A percentile compares a stretch with the other conserved stretches of the same genome.
These are phyloP conservation scores for Momotus momota DNA, from an alignment of 2,797 vertebrate genomes.

Conservation along the genomic window DNA sequence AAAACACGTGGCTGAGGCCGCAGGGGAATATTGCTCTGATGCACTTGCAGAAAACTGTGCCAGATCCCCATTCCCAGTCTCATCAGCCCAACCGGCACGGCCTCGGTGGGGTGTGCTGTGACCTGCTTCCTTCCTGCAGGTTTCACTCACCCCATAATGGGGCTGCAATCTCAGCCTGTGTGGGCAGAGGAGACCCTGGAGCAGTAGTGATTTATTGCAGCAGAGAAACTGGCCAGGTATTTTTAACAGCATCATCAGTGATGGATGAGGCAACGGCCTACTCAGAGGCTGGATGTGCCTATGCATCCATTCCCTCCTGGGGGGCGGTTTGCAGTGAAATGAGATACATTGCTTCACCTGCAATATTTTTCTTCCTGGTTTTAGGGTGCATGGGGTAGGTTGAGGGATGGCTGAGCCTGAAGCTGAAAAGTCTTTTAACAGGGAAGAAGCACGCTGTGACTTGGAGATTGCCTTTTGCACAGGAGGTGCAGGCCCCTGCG, in stretches of 20 bases:
- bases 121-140: not conserved
- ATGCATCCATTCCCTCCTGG: not conserved
- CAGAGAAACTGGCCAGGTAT: not conserved
- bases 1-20: not conserved
- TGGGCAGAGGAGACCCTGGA: not conserved
- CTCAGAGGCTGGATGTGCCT: not conserved
- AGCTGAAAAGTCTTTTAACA: not conserved
- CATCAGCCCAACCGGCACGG: fast-evolving
- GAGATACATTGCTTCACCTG: not conserved
- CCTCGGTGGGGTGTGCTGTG: fast-evolving
- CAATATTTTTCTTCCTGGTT: not conserved
- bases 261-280: not conserved
- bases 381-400: not conserved
- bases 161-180: not conserved
- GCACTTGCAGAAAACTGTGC: fast-evolving
- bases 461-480: not conserved
- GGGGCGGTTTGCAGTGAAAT: not conserved
- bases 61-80: fast-evolving
- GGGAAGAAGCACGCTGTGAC: not conserved
- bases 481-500: not conserved
- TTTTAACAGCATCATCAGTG: fast-evolving
- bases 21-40: not conserved
- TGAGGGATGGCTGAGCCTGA: not conserved
- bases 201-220: not conserved
- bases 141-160: not conserved